Evolutionary conservation across 2,888 invertebrate species (phyloP), one percentile per base, ranked within the genome.

Genomic region (Orthonychiurus folsomi): DNA sequence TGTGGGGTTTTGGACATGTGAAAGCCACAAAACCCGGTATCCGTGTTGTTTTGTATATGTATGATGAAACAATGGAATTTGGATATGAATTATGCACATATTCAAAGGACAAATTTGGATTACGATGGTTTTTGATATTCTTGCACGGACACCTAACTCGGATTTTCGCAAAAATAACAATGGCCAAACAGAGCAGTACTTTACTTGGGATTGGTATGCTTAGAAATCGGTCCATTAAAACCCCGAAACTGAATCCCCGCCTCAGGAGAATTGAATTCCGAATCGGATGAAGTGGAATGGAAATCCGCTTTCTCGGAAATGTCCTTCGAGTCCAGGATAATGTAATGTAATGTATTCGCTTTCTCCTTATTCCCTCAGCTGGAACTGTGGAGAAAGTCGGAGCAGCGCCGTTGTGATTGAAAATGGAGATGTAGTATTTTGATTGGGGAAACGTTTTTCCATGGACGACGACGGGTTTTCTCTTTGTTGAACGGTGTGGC

Each of bases 281-380:
- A 69, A 67, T 69, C 69, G 69, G 69, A 69, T 69, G 61, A 67
- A 64, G 57, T 57, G 59, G 63, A 67, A 67, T 64, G 61, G 63
- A 64, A 63, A 59, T 58, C 56, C 50, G 48, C 26, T 53, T 12
- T 9, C 20, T 55, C 3, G 37, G 37, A 37, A 37, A 37, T 5
- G 15, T 37, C 37, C 15, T 37, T 37, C 15, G 37, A 15, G 9
- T 37, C 15, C 37, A 5, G 37, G 5, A 37, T 37, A 37, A 37
- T 37, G 37, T 37, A 37, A 15, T 37, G 5, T 37, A 37, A 37
- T 37, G 37, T 37, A 37, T 37, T 37, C 37, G 9, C 37, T 9
- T 15, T 37, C 15, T 37, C 9, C 15, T 15, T 37, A 37, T 37
- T 37, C 37, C 9, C 5, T 37, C 37, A 5, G 37, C 9, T 37